Evolutionary conservation across 2,797 vertebrate genomes (phyloP).

Genomic region (Argyrosomus regius): DNA sequence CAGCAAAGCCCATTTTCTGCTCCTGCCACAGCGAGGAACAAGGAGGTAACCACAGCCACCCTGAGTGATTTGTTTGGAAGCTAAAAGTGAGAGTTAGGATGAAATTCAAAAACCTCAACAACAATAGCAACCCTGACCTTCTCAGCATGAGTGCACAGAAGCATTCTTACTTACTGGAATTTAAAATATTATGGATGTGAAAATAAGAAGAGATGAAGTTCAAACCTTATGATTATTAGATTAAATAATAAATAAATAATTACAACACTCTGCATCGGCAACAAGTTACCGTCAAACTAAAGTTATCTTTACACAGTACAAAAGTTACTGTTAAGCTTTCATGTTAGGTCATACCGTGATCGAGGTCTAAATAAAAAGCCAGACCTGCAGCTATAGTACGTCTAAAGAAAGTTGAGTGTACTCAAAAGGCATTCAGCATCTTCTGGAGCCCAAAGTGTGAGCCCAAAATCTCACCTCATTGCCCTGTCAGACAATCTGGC

Average conservation of each 20-base stretch:
- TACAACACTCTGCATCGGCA: background rate
- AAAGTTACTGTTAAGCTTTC: constrained; percentile 37
- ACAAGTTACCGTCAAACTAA: constrained; percentile 2
- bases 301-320: constrained; percentile 26
- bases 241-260: constrained; percentile 14
- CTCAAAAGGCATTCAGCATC: constrained; percentile 57
- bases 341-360: constrained; percentile 54
- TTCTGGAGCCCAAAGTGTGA: constrained; percentile 57
- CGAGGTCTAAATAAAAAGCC: constrained; percentile 57
- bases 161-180: background rate
- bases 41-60: constrained; percentile 50
- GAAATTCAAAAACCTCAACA: constrained; percentile 21
- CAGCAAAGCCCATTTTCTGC: constrained; percentile 50
- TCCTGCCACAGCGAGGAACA: constrained; percentile 28
- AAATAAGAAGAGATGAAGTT: background rate
- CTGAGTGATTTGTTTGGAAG: constrained; percentile 48
- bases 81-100: constrained; percentile 8
- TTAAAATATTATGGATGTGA: background rate
- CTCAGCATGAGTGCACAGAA: constrained; percentile 17
- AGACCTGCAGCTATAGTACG: constrained; percentile 40
- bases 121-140: constrained; percentile 26
- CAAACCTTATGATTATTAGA: background rate
- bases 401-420: constrained; percentile 43
- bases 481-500: constrained; percentile 64
- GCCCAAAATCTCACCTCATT: constrained; percentile 74